A percentile compares a stretch with the other conserved stretches of the same genome.
These are phyloP conservation scores for Hippoglossus stenolepis DNA, from an alignment of 2,113 vertebrate species.

Conservation along the genomic window DNA sequence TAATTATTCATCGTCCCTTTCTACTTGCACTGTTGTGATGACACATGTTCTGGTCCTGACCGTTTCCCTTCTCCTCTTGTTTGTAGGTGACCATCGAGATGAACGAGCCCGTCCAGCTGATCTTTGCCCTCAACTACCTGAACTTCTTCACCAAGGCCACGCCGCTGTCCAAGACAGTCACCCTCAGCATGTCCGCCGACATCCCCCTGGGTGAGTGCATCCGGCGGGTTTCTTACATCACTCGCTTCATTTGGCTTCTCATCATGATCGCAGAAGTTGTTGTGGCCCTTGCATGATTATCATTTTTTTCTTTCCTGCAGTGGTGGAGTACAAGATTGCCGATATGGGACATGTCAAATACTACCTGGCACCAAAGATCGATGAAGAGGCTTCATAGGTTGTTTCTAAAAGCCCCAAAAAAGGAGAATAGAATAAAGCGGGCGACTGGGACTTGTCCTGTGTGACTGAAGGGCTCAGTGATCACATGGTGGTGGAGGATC, in stretches of 20 bases:
- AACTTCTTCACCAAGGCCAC: constrained; percentile 99
- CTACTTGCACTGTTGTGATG: not conserved
- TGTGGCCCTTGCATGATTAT: not conserved
- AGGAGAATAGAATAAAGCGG: constrained; percentile 31
- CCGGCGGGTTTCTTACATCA: rapidly evolving
- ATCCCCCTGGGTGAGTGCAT: constrained; percentile 90
- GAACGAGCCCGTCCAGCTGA: constrained; percentile 96
- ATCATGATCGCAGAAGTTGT: not conserved
- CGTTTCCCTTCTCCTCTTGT: rapidly evolving
- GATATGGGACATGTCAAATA: constrained; percentile 99
- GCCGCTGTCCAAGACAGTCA: constrained; percentile 93
- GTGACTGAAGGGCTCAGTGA: constrained; percentile 29
- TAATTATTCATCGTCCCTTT: too few relatives aligned
- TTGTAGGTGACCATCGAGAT: constrained; percentile 96
- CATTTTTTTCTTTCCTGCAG: constrained; percentile 70
- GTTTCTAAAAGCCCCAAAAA: not conserved
- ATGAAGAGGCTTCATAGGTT: constrained; percentile 92
- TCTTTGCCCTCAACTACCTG: constrained; percentile 96
- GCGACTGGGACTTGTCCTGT: constrained; percentile 29
- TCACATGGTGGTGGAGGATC: not conserved
- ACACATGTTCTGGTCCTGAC: not conserved
- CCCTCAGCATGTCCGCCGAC: constrained; percentile 98
- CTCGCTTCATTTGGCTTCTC: not conserved
- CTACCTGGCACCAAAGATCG: constrained; percentile 98
- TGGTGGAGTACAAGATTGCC: constrained; percentile 98